Base-by-base conservation (phyloP, 2,113 vertebrate genomes). In the Syngnathus typhle region DNA sequence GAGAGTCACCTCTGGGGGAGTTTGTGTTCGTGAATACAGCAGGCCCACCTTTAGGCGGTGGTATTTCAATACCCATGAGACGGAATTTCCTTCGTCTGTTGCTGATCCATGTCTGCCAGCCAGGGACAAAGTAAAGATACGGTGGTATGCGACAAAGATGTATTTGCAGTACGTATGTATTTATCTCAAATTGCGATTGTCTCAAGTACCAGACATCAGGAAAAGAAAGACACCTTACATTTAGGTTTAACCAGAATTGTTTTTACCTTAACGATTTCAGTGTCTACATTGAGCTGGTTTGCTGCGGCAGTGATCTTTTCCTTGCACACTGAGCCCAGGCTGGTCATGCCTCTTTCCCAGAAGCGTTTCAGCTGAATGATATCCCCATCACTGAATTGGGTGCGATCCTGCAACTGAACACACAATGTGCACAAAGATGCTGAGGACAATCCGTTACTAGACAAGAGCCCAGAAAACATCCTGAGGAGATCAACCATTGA, bases 321-420 rank as follows among this genome's bases (percentile, higher is more conserved):
- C 89, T 93, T 91, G 91, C 97, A 99, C 73, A 99, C 93, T 41
- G 95, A 96, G 72, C 96, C 97, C 89, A 98, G 90, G 81, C 96
- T 99, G 80, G 97, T 99, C 96, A 98, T 99, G 75, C 97, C 97
- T 78, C 94, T 92, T 86, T 98, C 96, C 97, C 97, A 99, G 86
- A 95, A 99, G 70, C 94, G 94, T 92, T 98, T 99, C 76, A 99
- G 92, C 13, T 92, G 93, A 69, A 93, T 87, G 79, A 98, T 89
- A 85, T 99, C 96, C 81, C 78, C 91, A 67, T 98, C 95, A 74
- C 95, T 99, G 85, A 98, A 99, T 82, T 99, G 97, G 54, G 96
- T 98, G 72, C 96, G 93, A 83, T 98, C 97, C 89, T 98, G 97
- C 74, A 99, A 91, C 96, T 99, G 87, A 47, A 87, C 78, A 82